A percentile compares a stretch with the other conserved stretches of the same genome.
phyloP scores from a whole-genome alignment of 2,113 vertebrate genomes.

The Casuarius casuarius region DNA sequence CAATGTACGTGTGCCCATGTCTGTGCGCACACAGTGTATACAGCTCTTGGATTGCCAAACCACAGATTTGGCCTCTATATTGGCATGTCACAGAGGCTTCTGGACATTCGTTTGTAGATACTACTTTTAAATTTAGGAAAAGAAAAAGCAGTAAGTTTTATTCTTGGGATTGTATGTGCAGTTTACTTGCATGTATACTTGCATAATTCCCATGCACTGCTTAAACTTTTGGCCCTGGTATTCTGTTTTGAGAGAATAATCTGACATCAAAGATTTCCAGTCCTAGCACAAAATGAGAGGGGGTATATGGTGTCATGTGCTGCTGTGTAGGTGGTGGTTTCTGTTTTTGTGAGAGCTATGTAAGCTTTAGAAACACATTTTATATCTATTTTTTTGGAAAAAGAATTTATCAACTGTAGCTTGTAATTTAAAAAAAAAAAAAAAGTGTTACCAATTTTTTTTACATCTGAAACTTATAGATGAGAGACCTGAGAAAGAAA shows the following conservation, averaged over 20 bases:
- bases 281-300: not conserved
- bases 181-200: not conserved
- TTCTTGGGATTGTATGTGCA: not conserved
- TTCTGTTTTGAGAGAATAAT: not conserved
- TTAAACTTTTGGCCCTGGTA: not conserved
- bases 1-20: fast-evolving
- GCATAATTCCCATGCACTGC: not conserved
- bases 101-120: not conserved
- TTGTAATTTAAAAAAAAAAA: not conserved
- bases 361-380: not conserved
- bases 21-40: not conserved
- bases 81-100: not conserved
- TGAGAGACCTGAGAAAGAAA: not conserved
- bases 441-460: not conserved
- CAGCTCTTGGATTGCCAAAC: not conserved
- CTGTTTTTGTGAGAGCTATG: not conserved
- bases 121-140: not conserved
- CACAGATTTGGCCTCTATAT: fast-evolving
- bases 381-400: not conserved
- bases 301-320: not conserved
- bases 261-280: not conserved
- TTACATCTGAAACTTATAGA: not conserved
- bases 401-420: not conserved
- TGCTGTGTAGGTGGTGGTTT: not conserved
- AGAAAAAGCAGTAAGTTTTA: not conserved